Evolutionary conservation across 2,797 vertebrate species (phyloP).

Genomic region (Galago senegalensis): DNA sequence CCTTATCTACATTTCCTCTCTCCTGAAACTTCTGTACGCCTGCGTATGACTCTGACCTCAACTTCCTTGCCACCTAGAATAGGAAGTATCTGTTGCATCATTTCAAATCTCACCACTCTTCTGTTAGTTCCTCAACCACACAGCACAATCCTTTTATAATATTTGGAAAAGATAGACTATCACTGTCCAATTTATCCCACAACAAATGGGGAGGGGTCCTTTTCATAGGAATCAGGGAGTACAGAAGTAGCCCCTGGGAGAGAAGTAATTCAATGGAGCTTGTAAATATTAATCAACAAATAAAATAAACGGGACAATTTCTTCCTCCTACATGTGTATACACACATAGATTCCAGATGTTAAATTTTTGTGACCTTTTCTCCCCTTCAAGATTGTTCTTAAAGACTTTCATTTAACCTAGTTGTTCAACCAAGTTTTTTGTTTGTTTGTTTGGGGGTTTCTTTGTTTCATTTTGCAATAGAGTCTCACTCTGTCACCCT

Average conservation of each 20-base stretch:
- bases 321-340: background rate
- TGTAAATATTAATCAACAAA: background rate
- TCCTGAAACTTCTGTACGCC: background rate
- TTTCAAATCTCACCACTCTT: background rate
- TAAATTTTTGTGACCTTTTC: background rate
- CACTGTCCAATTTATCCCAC: background rate
- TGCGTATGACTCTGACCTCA: background rate
- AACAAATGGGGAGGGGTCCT: background rate
- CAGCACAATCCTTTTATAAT: background rate
- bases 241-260: background rate
- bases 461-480: too few relatives aligned
- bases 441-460: too few relatives aligned
- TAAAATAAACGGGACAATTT: background rate
- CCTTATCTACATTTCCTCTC: background rate
- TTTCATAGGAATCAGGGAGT: background rate
- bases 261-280: background rate
- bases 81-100: background rate
- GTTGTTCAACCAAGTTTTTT: background rate
- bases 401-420: background rate
- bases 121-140: background rate
- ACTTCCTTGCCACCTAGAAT: background rate
- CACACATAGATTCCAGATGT: background rate
- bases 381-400: background rate
- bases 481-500: too few relatives aligned
- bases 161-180: background rate